Evolutionary conservation across 2,888 invertebrate species (phyloP), one percentile per base, ranked within the genome.

Genomic region (Ophraella communa): DNA sequence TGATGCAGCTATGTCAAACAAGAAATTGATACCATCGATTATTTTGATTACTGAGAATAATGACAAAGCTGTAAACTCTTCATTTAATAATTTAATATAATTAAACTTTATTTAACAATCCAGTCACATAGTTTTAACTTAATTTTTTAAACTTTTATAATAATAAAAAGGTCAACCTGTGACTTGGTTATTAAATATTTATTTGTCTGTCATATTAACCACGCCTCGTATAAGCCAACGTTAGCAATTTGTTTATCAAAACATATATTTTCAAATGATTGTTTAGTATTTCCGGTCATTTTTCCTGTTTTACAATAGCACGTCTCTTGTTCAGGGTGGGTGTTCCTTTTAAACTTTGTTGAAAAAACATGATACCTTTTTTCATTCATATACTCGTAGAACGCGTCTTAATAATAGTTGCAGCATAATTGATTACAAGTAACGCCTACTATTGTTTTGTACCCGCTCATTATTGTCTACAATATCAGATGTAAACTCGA

Each of bases 391-490:
- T 55, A 63, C 55, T 47, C 71, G n/a, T n/a, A n/a, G n/a, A n/a
- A n/a, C n/a, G 66, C 65, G 71, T 73, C 71, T 74, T 79, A 79
- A 80, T 80, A 79, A 80, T 80, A 79, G 79, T 79, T 76, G 77
- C 73, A 77, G 76, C 77, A 78, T 78, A 81, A 81, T 81, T 81
- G 82, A 81, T 81, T 79, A 79, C 78, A 64, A 71, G 75, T 60
- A 73, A 78, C 82, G 80, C 82, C 82, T 74, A 80, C 81, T 81
- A 81, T 81, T 81, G 81, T 82, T 79, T 80, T 79, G 79, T 76
- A 79, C 77, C 78, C 80, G 77, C 78, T 80, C 80, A 79, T 80
- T 80, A 81, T 80, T 80, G 80, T 80, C 78, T 81, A 78, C 79
- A 76, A 76, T 61, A 69, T 63, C 61, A 56, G 61, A 62, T 61